phyloP scores from a whole-genome alignment of 2,113 vertebrate species.

The Cebidichthys violaceus region DNA sequence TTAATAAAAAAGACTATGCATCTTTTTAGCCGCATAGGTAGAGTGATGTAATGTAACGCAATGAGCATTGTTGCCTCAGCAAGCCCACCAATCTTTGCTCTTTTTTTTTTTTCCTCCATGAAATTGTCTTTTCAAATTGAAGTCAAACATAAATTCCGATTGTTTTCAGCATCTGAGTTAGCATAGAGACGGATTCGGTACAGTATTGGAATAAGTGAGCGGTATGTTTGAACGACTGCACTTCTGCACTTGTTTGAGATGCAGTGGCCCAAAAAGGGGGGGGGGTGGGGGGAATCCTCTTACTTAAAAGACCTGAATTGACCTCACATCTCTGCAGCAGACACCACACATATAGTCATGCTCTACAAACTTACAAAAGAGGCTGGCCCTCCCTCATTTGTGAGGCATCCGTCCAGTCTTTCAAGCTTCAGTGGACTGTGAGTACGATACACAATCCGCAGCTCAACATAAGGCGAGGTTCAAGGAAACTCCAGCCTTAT shows the following conservation, averaged over 20 bases:
- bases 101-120: neutral
- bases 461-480: slow-evolving; percentile 1
- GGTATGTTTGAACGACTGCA: slow-evolving; percentile 10
- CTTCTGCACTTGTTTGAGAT: slow-evolving; percentile 35
- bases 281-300: slow-evolving; percentile 37
- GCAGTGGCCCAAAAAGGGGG: slow-evolving; percentile 15
- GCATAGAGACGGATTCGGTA: slow-evolving; percentile 47
- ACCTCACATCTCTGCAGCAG: slow-evolving; percentile 22
- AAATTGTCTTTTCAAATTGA: slow-evolving; percentile 24
- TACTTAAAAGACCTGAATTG: slow-evolving; percentile 32
- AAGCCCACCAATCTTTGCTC: neutral
- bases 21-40: slow-evolving; percentile 10
- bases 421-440: neutral
- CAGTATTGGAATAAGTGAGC: slow-evolving; percentile 32
- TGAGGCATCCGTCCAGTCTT: slow-evolving; percentile 29
- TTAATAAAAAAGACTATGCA: neutral
- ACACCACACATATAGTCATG: neutral
- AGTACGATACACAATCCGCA: neutral
- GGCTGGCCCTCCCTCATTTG: slow-evolving; percentile 18
- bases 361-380: slow-evolving; percentile 21
- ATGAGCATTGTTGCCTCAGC: neutral
- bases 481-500: neutral
- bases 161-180: slow-evolving; percentile 20
- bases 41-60: slow-evolving; percentile 15
- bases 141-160: slow-evolving; percentile 25